A percentile compares a stretch with the other conserved stretches of the same genome.
Conservation (phyloP, 2,113 vertebrate genomes). For the Pelodiscus sinensis region DNA sequence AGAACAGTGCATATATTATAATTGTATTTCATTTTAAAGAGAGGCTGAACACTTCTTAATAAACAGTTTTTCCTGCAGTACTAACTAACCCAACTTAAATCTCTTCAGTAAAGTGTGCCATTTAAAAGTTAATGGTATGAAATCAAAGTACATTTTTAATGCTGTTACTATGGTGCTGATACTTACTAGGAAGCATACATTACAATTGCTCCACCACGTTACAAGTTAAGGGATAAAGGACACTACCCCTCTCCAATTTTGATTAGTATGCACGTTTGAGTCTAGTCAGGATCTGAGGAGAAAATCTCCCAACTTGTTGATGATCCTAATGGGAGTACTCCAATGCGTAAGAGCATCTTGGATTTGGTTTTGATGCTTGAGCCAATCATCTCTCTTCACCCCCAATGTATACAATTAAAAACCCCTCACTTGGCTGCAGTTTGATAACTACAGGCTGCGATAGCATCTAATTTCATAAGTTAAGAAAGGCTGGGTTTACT, state of each 20-base stretch:
- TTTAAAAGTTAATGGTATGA: background rate
- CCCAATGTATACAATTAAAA: background rate
- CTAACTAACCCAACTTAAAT: constrained; percentile 61
- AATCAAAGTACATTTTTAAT: background rate
- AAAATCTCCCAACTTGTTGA: background rate
- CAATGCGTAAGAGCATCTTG: background rate
- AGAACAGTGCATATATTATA: background rate
- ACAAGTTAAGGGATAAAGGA: background rate
- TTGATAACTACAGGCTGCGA: background rate
- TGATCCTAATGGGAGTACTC: background rate
- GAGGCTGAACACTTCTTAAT: constrained; percentile 65
- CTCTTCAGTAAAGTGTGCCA: constrained; percentile 24
- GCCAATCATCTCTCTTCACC: background rate
- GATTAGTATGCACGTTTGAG: background rate
- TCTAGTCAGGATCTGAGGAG: constrained; percentile 7
- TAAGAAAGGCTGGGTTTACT: constrained; percentile 17
- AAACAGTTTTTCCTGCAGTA: constrained; percentile 66
- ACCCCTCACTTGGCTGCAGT: background rate
- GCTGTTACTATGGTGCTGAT: background rate
- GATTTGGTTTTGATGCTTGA: background rate
- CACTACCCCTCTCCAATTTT: background rate
- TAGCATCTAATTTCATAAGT: background rate
- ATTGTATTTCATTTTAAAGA: constrained; percentile 70
- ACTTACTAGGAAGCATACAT: background rate
- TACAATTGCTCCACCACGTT: background rate